Conservation (phyloP, 2,113 vertebrate genomes). For the Tupaia tana region DNA sequence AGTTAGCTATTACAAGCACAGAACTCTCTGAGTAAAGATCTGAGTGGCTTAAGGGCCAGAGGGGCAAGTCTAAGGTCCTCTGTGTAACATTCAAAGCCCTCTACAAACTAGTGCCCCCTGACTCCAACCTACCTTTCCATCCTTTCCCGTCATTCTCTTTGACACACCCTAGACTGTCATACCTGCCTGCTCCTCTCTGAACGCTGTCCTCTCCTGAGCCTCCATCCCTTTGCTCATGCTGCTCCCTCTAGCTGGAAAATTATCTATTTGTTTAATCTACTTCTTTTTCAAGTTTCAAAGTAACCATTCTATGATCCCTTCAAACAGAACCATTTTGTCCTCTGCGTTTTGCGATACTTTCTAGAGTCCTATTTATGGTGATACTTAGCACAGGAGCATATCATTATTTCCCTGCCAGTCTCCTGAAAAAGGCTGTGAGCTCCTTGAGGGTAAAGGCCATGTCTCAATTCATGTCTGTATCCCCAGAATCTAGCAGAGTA, state of each 20-base stretch:
- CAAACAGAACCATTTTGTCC: not conserved
- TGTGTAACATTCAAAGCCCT: not conserved
- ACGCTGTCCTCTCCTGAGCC: not conserved
- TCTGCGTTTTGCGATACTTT: constrained; percentile 40
- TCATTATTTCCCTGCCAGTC: constrained; percentile 71
- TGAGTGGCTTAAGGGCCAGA: not conserved
- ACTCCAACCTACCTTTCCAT: not conserved
- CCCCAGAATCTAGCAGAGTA: constrained; percentile 72
- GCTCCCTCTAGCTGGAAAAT: not conserved
- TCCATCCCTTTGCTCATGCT: not conserved
- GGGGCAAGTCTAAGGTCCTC: not conserved
- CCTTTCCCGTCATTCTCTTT: not conserved
- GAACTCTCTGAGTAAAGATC: constrained; percentile 15
- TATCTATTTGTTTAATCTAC: not conserved
- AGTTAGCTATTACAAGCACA: not conserved
- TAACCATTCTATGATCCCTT: not conserved
- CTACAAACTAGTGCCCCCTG: not conserved
- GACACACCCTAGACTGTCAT: not conserved
- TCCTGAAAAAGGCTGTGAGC: constrained; percentile 67
- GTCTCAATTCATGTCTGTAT: constrained; percentile 72
- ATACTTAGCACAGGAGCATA: constrained; percentile 28
- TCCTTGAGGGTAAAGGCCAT: constrained; percentile 72
- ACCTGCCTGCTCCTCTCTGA: not conserved
- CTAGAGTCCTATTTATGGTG: constrained; percentile 3
- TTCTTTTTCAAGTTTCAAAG: not conserved